These are phyloP conservation scores for Tachina grossa DNA, from an alignment of 2,888 invertebrate genomes.

Conservation along the genomic window DNA sequence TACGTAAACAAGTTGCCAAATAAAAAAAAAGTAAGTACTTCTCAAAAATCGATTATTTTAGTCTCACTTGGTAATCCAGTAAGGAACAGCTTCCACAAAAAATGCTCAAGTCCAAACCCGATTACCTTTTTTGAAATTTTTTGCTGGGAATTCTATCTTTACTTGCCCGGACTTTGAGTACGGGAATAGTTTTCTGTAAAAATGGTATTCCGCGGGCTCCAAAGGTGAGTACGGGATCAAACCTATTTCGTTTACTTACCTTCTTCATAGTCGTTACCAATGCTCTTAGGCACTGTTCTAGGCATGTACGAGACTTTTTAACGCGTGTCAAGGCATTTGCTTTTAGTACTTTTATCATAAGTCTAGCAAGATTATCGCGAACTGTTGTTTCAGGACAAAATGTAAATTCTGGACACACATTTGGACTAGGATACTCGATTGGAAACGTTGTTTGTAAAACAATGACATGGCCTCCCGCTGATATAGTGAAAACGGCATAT, in stretches of 20 bases:
- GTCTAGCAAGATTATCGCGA: constrained; percentile 88
- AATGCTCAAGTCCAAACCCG: too few relatives aligned
- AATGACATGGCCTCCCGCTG: constrained; percentile 82
- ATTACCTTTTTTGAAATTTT: too few relatives aligned
- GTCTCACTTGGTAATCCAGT: too few relatives aligned
- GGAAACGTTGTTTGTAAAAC: constrained; percentile 88
- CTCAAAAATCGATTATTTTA: too few relatives aligned
- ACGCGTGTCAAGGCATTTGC: constrained; percentile 92
- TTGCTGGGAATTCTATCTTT: too few relatives aligned
- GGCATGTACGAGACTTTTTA: constrained; percentile 92
- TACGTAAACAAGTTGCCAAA: too few relatives aligned
- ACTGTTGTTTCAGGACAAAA: constrained; percentile 87
- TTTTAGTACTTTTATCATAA: constrained; percentile 91
- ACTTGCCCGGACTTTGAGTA: too few relatives aligned
- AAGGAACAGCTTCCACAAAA: too few relatives aligned
- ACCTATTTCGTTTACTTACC: constrained; percentile 71
- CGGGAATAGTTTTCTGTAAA: too few relatives aligned
- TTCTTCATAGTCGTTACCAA: constrained; percentile 86
- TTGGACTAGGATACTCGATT: constrained; percentile 88
- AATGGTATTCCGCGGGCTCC: too few relatives aligned
- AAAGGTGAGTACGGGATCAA: neutral
- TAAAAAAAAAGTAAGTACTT: too few relatives aligned
- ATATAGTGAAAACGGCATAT: constrained; percentile 83
- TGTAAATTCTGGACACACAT: constrained; percentile 87
- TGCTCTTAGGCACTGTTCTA: constrained; percentile 92